phyloP scores from a whole-genome alignment of 2,888 invertebrate genomes.

The Phlogophora meticulosa region DNA sequence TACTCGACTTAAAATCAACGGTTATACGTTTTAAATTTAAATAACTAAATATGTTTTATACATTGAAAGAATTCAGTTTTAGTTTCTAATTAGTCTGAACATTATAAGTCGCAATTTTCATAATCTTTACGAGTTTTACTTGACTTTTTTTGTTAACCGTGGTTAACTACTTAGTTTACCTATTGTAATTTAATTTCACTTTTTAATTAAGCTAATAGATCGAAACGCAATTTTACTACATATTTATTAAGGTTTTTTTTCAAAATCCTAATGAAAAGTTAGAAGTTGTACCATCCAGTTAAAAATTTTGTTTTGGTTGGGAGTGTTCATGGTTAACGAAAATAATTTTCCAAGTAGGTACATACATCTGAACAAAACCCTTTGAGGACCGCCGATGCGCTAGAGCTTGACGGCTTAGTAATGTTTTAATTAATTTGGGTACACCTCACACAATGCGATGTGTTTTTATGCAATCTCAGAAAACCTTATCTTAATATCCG shows the following conservation, averaged over 20 bases:
- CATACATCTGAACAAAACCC: neutral
- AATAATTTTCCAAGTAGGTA: neutral
- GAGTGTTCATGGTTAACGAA: no score
- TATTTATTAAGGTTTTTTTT: neutral
- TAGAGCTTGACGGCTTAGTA: conserved; percentile 20
- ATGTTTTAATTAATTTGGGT: conserved; percentile 19
- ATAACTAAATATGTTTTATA: neutral
- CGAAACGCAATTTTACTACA: neutral
- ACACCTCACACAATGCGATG: conserved; percentile 13
- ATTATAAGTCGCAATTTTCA: conserved; percentile 3
- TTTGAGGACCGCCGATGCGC: conserved; percentile 16
- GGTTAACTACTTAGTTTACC: conserved; percentile 21
- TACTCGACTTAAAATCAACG: neutral
- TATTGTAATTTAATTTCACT: conserved; percentile 8
- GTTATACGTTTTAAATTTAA: conserved; percentile 12
- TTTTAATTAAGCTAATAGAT: conserved; percentile 6
- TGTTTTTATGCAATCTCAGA: conserved; percentile 34
- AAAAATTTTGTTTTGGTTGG: no score
- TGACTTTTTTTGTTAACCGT: conserved; percentile 9
- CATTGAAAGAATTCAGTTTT: neutral
- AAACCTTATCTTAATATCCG: conserved; percentile 41
- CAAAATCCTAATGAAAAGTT: neutral
- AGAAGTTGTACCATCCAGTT: neutral
- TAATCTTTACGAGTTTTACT: conserved; percentile 28
- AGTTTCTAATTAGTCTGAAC: conserved; percentile 10